Conservation (phyloP, 2,113 vertebrate genomes). For the Deroptyus accipitrinus region DNA sequence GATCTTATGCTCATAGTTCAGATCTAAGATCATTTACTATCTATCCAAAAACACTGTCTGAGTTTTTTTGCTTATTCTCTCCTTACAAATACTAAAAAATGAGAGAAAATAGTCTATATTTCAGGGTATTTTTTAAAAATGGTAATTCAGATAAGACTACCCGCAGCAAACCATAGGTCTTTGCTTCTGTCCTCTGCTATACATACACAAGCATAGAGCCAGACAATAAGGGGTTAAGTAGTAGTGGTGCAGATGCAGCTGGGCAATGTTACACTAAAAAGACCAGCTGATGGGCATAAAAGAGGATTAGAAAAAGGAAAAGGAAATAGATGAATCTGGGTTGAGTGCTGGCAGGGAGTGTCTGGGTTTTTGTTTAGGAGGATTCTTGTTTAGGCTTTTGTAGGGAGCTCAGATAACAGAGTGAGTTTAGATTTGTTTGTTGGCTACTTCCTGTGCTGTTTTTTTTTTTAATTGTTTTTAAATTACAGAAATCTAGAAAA, state of each 20-base stretch:
- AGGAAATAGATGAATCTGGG: constrained; percentile 20
- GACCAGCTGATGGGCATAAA: constrained; percentile 52
- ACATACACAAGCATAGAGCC: not conserved
- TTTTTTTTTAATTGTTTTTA: not conserved
- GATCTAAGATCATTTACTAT: not conserved
- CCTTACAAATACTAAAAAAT: not conserved
- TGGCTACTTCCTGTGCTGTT: not conserved
- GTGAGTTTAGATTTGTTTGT: not conserved
- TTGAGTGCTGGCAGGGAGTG: not conserved
- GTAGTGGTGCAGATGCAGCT: constrained; percentile 25
- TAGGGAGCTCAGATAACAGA: not conserved
- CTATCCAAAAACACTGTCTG: not conserved
- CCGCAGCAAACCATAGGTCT: accelerated
- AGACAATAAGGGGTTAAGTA: constrained; percentile 13
- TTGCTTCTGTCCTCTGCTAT: not conserved
- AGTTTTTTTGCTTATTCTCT: not conserved
- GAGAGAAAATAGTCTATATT: not conserved
- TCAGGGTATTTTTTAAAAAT: not conserved
- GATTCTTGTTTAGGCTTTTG: not conserved
- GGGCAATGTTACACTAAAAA: constrained; percentile 37
- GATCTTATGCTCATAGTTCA: not conserved
- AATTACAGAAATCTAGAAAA: not conserved
- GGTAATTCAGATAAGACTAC: not conserved
- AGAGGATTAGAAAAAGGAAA: constrained; percentile 43
- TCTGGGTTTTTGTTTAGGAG: not conserved